Base-by-base conservation (phyloP, 2,797 vertebrate species). In the Poeciliopsis gracilis region DNA sequence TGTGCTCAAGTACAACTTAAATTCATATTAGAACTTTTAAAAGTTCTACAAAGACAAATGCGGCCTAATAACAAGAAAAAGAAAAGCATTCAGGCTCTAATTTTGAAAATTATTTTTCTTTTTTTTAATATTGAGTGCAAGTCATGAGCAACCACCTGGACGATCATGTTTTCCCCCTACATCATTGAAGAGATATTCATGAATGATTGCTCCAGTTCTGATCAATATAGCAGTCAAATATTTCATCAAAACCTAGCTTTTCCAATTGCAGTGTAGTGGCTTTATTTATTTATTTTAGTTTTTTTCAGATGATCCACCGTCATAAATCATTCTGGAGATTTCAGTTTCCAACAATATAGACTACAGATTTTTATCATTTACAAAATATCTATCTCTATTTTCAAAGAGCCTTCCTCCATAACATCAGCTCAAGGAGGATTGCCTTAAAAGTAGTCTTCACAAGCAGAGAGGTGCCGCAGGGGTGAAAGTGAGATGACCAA, bases 191-290 rank as follows among this genome's bases (percentile, higher is more conserved):
- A 86, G 89, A 82, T 84, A 85, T 86, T 84, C 86, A 83, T 92
- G 90, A 93, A 84, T 91, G 89, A 92, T 86, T 82, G 72, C 83
- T 84, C 82, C 69, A 43, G 69, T 73, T 30, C 47, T 75, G 89
- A 94, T 95, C 95, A 91, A 95, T 95, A 94, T 80, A 81, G 87
- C 88, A 88, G 91, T 82, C 85, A 81, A 88, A 90, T 83, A 89
- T 93, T 93, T 91, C 91, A 94, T 93, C 90, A 90, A 90, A 79
- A 88, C 95, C 94, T 95, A 94, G 90, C 90, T 89, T 89, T 88
- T 83, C 85, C 82, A 59, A 82, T 87, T 89, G 88, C 91, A 88
- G 93, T 84, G 84, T 89, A 92, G 92, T 92, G 82, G 82, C 91
- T 91, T 94, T 71, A 90, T 88, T 90, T 84, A 41, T 41, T 41